phyloP scores from a whole-genome alignment of 2,113 vertebrate species.

The Rhodinocichla rosea region DNA sequence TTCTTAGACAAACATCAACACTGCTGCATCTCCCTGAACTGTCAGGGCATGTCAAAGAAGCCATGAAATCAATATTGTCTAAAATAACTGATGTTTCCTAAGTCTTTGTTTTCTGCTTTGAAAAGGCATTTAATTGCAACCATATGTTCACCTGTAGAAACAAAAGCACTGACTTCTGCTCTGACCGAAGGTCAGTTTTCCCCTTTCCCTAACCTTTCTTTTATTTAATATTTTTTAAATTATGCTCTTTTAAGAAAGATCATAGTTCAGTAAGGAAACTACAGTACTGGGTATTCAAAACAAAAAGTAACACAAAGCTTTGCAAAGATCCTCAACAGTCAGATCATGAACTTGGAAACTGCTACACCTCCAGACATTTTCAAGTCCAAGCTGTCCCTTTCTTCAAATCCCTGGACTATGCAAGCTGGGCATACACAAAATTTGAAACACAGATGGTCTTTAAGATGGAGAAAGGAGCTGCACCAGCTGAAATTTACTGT shows the following conservation, averaged over 20 bases:
- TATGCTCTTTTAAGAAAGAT: background rate
- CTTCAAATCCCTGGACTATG: background rate
- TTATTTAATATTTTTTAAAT: background rate
- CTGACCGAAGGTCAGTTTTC: background rate
- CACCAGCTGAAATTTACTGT: background rate
- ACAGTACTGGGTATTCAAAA: background rate
- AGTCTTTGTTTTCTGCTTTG: background rate
- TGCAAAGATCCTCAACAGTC: background rate
- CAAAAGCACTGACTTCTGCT: background rate
- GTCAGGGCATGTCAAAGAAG: background rate
- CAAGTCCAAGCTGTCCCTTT: background rate
- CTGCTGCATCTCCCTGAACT: background rate
- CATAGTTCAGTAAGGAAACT: background rate
- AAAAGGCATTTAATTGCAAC: background rate
- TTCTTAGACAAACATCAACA: background rate
- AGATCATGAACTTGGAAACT: background rate
- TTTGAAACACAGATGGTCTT: background rate
- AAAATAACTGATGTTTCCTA: background rate
- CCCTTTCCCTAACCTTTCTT: background rate
- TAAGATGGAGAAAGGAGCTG: background rate
- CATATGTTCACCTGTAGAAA: background rate
- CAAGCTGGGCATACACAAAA: background rate
- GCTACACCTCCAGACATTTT: background rate
- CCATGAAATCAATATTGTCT: background rate
- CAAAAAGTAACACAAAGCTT: background rate